These are phyloP conservation scores for Mola mola DNA, from an alignment of 2,113 vertebrate species.

Conservation along the genomic window DNA sequence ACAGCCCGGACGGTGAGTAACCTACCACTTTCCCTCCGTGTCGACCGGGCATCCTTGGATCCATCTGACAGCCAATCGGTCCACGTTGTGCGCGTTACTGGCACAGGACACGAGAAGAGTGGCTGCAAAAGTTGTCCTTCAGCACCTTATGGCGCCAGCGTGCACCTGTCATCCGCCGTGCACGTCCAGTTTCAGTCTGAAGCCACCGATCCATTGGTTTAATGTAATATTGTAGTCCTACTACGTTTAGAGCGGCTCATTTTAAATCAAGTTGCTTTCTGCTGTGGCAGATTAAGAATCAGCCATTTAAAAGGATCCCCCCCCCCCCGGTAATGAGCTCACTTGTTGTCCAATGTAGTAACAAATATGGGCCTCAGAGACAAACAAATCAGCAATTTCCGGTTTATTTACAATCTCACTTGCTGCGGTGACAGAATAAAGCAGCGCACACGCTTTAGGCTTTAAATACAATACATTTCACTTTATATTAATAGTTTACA, in stretches of 20 bases:
- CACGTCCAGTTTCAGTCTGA: no score
- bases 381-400: constrained; percentile 4
- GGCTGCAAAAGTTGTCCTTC: constrained; percentile 8
- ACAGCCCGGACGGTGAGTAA: constrained; percentile 54
- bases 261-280: no score
- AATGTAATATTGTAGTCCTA: no score
- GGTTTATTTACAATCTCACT: constrained; percentile 47
- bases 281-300: no score
- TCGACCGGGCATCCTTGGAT: constrained; percentile 44
- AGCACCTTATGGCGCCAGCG: no score
- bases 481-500: constrained; percentile 9
- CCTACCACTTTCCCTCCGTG: constrained; percentile 40
- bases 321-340: no score
- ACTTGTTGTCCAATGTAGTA: no score
- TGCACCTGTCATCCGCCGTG: not conserved
- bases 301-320: no score
- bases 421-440: constrained; percentile 8
- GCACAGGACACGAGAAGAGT: not conserved
- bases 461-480: constrained; percentile 24
- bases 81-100: not conserved
- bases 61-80: constrained; percentile 47
- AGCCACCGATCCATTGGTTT: no score
- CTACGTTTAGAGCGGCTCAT: no score
- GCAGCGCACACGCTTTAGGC: not conserved
- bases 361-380: not conserved